Base-by-base conservation (phyloP, 2,113 vertebrate genomes). In the Tenebrosternarchus preto region DNA sequence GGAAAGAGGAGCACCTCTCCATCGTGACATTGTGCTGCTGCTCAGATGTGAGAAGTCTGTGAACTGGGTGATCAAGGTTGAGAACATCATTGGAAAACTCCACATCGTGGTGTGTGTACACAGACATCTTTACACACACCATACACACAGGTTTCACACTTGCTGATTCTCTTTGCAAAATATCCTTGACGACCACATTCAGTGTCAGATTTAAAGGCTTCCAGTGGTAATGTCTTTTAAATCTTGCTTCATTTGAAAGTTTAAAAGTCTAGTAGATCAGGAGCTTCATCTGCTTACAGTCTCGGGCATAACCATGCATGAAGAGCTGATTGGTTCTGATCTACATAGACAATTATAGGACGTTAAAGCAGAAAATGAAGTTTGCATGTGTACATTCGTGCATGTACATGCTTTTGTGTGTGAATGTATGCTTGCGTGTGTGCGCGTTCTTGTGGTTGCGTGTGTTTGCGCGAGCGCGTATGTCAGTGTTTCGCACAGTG, bases 21-120 rank as follows among this genome's bases (percentile, higher is more conserved):
- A 92, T 74, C 95, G 92, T 66, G 90, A 96, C 69, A 79, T 98
- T 0, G 84, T 94, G 39, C 90, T 99, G 87, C 89, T 99, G 87
- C 95, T 99, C 83, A 98, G 95, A 89, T 98, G 97, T 61, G 87
- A 91, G 75, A 96, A 95, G 88, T 92, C 94, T 22, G 97, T 99
- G 91, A 98, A 99, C 85, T 99, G 98, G 98, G 97, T 99, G 87
- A 92, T 98, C 92, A 95, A 95, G 87, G 92, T 93, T 0, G 95
- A 95, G 53, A 92, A 90, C 46, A 84, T 99, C 74, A 90, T 88
- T 0, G 97, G 97, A 85, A 95, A 87, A 67, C 92, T 98, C 90
- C 88, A 94, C 82, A 92, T 95, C 12, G 89, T 98, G 93, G 98
- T 99, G 92, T 93, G 97, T 91, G 7, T 8, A 36, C n/a, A 20